Conservation (phyloP, 2,888 invertebrate genomes). For the Tachina fera region DNA sequence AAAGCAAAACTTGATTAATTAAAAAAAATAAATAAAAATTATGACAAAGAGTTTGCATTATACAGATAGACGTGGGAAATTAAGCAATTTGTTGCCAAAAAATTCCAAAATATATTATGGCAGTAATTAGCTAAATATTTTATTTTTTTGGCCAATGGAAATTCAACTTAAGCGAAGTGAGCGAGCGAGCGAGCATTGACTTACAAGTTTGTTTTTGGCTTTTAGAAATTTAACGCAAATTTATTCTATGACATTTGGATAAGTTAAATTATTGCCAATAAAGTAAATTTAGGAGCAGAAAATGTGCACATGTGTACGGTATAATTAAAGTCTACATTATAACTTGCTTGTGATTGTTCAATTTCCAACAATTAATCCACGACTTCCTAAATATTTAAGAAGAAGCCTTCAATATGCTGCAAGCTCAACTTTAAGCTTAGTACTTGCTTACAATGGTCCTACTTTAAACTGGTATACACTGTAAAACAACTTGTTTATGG, state of each 20-base stretch:
- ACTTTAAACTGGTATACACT: too few species aligned
- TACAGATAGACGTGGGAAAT: constrained; percentile 66
- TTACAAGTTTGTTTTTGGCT: not conserved
- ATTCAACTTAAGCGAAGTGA: constrained; percentile 41
- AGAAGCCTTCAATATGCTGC: too few species aligned
- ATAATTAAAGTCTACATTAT: not conserved
- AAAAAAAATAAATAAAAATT: constrained; percentile 48
- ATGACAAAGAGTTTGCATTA: constrained; percentile 52
- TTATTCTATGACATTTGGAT: not conserved
- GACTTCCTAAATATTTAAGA: too few species aligned
- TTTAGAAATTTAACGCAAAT: constrained; percentile 15
- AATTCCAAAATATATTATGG: constrained; percentile 43
- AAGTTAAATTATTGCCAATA: not conserved
- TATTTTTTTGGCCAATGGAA: constrained; percentile 23
- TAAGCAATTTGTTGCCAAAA: constrained; percentile 64
- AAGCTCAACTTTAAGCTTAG: too few species aligned
- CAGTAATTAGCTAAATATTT: constrained; percentile 45
- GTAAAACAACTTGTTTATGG: too few species aligned
- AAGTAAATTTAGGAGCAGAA: too few species aligned
- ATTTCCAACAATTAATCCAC: too few species aligned
- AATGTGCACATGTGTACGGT: too few species aligned
- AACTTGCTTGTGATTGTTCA: too few species aligned
- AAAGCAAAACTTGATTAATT: constrained; percentile 44
- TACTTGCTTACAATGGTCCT: too few species aligned
- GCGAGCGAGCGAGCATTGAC: not conserved